A percentile compares a stretch with the other conserved stretches of the same genome.
Conservation (phyloP, 2,113 vertebrate species). For the Prinia subflava region DNA sequence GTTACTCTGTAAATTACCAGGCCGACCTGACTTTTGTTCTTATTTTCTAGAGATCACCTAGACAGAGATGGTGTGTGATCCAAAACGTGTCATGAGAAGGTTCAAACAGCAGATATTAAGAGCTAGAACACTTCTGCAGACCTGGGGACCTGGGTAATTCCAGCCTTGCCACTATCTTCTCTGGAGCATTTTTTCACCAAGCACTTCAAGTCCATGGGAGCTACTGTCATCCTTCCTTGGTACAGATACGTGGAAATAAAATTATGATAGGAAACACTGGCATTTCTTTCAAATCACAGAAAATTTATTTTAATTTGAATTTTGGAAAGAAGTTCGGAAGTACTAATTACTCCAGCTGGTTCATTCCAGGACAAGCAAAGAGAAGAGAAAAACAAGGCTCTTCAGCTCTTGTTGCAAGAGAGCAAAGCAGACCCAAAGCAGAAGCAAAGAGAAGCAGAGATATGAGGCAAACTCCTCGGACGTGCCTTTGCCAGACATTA, state of each 20-base stretch:
- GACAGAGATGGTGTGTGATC: background rate
- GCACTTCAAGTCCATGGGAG: background rate
- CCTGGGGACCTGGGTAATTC: background rate
- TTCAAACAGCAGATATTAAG: background rate
- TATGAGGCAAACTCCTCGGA: background rate
- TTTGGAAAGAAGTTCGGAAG: slow-evolving; percentile 12
- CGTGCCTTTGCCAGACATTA: background rate
- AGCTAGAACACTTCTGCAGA: background rate
- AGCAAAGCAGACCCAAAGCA: background rate
- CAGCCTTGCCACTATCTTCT: background rate
- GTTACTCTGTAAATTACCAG: background rate
- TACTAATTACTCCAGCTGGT: background rate
- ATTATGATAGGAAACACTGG: background rate
- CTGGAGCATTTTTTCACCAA: background rate
- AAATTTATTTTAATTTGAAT: background rate
- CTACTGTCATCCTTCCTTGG: background rate
- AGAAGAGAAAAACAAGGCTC: background rate
- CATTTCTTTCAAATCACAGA: slow-evolving; percentile 2
- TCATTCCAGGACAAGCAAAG: background rate
- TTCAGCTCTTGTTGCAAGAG: background rate
- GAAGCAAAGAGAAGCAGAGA: background rate
- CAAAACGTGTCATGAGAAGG: background rate
- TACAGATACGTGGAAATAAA: background rate
- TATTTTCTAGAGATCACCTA: background rate
- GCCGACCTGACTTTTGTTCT: background rate